These are phyloP conservation scores for Perca fluviatilis DNA, from an alignment of 2,113 vertebrate genomes.

Conservation along the genomic window DNA sequence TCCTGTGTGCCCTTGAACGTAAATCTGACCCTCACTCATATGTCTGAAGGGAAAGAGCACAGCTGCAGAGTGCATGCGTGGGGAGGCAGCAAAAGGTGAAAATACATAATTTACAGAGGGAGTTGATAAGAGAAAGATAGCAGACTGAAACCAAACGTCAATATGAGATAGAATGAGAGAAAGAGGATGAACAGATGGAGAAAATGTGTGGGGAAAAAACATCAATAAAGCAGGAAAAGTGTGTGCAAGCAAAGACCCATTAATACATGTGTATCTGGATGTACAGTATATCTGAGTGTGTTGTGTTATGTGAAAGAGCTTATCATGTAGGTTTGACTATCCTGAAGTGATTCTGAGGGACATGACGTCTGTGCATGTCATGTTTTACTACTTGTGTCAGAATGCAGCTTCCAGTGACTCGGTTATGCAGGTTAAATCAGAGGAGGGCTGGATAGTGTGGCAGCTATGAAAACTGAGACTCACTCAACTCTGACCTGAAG, in stretches of 20 bases:
- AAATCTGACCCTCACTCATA: conserved; percentile 39
- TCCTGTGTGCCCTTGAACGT: conserved; percentile 40
- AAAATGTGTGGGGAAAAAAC: neutral
- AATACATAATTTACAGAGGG: neutral
- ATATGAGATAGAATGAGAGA: neutral
- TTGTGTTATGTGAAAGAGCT: neutral
- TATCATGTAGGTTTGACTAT: neutral
- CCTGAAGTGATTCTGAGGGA: conserved; percentile 1
- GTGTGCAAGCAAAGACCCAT: neutral
- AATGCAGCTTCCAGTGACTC: conserved; percentile 24
- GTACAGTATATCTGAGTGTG: neutral
- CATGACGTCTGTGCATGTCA: conserved; percentile 2
- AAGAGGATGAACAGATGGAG: neutral
- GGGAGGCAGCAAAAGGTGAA: neutral
- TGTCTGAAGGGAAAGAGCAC: conserved; percentile 11
- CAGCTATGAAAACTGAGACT: conserved; percentile 35
- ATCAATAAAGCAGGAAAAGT: neutral
- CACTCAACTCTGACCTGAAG: conserved; percentile 40
- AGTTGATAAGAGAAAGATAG: conserved; percentile 2
- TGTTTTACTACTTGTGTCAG: conserved; percentile 33
- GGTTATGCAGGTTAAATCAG: conserved; percentile 32
- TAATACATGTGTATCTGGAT: neutral
- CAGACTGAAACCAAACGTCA: neutral
- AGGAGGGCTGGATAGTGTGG: conserved; percentile 5
- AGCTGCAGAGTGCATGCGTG: conserved; percentile 8